A percentile compares a stretch with the other conserved stretches of the same genome.
These are phyloP conservation scores for Orthosia cruda DNA, from an alignment of 2,888 invertebrate genomes.

Conservation along the genomic window DNA sequence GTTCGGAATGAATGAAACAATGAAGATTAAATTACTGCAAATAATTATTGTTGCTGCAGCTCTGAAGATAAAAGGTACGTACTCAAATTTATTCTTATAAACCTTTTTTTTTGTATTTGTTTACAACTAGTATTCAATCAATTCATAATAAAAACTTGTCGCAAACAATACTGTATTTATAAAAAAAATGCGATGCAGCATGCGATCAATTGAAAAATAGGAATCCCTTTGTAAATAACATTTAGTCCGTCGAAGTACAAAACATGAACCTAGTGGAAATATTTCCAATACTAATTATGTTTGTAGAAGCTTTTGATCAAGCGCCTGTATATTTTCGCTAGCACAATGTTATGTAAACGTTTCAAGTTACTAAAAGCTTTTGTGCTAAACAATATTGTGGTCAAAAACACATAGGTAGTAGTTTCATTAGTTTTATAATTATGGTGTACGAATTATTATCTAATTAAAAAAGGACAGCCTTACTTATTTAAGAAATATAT, in stretches of 20 bases:
- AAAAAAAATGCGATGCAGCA: background rate
- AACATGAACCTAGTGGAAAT: background rate
- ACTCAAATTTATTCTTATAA: background rate
- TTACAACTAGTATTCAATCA: background rate
- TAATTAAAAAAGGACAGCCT: too few species aligned
- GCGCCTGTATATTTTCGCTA: background rate
- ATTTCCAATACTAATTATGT: slow-evolving; percentile 8
- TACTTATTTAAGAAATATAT: background rate
- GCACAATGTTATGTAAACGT: slow-evolving; percentile 19
- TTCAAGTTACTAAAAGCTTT: slow-evolving; percentile 37
- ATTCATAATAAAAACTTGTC: background rate
- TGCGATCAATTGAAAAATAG: background rate
- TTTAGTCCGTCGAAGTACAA: background rate
- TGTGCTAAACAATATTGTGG: background rate
- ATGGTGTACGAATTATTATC: background rate
- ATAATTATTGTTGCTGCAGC: slow-evolving; percentile 47
- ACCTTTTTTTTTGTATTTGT: background rate
- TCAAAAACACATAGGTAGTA: background rate
- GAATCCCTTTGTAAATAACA: background rate
- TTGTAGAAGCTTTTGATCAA: slow-evolving; percentile 22
- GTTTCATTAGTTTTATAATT: background rate
- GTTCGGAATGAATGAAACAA: slow-evolving; percentile 47
- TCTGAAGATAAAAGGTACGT: slow-evolving; percentile 60
- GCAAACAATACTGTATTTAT: background rate
- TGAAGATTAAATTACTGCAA: slow-evolving; percentile 57